Conservation (phyloP, 2,888 invertebrate genomes). For the Apodemia hepburni region DNA sequence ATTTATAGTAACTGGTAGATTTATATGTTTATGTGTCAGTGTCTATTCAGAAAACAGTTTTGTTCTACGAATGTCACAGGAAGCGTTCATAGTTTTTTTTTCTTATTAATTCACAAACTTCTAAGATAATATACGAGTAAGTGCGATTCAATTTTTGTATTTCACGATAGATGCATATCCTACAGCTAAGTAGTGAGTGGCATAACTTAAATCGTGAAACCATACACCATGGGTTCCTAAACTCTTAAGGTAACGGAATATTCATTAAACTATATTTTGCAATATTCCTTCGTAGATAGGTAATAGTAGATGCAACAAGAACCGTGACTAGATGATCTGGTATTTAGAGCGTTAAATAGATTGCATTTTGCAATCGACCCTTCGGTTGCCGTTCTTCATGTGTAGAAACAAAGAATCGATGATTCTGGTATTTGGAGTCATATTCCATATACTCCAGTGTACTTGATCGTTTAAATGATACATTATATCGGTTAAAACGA, state of each 20-base stretch:
- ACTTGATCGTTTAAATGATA: slow-evolving; percentile 8
- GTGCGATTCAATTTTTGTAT: neutral
- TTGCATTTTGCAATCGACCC: neutral
- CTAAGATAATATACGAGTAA: no score
- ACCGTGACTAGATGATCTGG: slow-evolving; percentile 2
- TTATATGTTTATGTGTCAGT: no score
- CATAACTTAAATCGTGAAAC: neutral
- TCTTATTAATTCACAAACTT: no score
- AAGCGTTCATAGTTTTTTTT: no score
- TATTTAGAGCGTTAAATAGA: slow-evolving; percentile 4
- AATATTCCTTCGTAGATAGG: neutral
- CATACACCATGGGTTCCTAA: neutral
- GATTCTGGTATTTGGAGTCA: neutral
- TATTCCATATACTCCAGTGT: neutral
- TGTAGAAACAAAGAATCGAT: slow-evolving; percentile 4
- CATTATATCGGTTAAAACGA: slow-evolving; percentile 34
- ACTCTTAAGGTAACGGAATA: neutral
- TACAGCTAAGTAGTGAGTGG: no score
- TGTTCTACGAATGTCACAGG: no score
- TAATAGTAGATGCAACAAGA: slow-evolving; percentile 3
- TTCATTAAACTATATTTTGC: neutral
- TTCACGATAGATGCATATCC: neutral
- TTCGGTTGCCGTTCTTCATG: neutral
- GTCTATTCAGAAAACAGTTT: no score
- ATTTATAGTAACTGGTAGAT: no score